Evolutionary conservation across 2,797 vertebrate species (phyloP).

Genomic region (Neomorphus geoffroyi): DNA sequence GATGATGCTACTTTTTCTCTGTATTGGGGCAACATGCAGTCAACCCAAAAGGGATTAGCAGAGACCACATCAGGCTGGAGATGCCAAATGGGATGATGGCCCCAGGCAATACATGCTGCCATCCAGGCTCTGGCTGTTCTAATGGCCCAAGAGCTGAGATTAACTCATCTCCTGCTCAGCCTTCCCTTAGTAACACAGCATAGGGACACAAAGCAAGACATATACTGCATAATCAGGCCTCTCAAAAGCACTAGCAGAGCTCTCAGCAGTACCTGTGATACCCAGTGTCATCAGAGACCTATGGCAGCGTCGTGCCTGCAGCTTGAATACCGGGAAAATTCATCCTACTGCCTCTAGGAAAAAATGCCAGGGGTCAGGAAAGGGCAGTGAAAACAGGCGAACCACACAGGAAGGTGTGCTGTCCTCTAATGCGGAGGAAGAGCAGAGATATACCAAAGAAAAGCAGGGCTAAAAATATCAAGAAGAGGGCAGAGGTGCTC

Average conservation of each 20-base stretch:
- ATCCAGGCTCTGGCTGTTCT: background rate
- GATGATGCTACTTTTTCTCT: background rate
- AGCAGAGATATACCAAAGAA: slow-evolving; percentile 28
- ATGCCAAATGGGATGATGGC: slow-evolving; percentile 5
- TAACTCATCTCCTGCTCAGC: background rate
- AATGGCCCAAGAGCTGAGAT: background rate
- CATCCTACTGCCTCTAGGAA: slow-evolving; percentile 40
- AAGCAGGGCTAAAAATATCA: slow-evolving; percentile 66
- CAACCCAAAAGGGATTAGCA: background rate
- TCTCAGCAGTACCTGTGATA: background rate
- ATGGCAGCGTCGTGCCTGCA: background rate
- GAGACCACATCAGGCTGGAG: background rate
- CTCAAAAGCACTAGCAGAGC: background rate
- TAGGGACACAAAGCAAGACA: background rate
- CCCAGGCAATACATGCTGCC: slow-evolving; percentile 1
- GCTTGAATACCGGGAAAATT: background rate
- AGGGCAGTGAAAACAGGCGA: slow-evolving; percentile 16
- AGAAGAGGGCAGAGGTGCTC: slow-evolving; percentile 64
- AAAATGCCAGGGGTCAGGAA: slow-evolving; percentile 48
- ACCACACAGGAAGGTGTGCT: background rate
- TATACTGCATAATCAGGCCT: background rate
- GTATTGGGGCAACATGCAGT: background rate
- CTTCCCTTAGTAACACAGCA: background rate
- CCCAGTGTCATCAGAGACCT: background rate
- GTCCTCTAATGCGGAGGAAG: slow-evolving; percentile 44